Evolutionary conservation across 2,888 invertebrate species (phyloP).

Genomic region (Perithous albicinctus): DNA sequence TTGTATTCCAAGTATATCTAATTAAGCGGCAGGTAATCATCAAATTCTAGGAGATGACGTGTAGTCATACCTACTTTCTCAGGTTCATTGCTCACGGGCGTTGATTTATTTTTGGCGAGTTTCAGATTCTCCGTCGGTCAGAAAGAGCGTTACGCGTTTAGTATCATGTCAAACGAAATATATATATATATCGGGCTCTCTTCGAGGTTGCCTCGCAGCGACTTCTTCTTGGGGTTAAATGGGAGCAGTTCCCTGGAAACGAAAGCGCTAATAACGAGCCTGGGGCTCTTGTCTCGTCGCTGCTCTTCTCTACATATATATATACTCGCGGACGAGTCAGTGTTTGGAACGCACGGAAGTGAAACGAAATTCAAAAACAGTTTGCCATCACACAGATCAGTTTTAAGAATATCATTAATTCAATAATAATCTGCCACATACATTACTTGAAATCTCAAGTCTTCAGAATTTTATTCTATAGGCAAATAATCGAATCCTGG

Average conservation of each 20-base stretch:
- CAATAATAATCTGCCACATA: background rate
- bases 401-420: background rate
- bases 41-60: constrained; percentile 2
- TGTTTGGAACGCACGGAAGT: constrained; percentile 22
- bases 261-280: constrained; percentile 64
- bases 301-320: background rate
- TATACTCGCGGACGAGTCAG: constrained; percentile 1
- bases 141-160: background rate
- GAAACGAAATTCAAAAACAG: constrained; percentile 13
- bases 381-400: too few species aligned
- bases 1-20: background rate
- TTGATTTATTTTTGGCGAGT: constrained; percentile 20
- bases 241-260: constrained; percentile 65
- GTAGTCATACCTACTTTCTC: background rate
- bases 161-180: background rate
- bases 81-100: constrained; percentile 23
- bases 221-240: constrained; percentile 57
- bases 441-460: too few species aligned
- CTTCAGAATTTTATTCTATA: too few species aligned
- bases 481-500: too few species aligned
- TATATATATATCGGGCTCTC: constrained; percentile 3
- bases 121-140: background rate
- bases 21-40: background rate
- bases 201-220: constrained; percentile 16
- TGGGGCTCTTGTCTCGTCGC: constrained; percentile 4